Conservation (phyloP, 2,888 invertebrate genomes). For the Sycophila texana region DNA sequence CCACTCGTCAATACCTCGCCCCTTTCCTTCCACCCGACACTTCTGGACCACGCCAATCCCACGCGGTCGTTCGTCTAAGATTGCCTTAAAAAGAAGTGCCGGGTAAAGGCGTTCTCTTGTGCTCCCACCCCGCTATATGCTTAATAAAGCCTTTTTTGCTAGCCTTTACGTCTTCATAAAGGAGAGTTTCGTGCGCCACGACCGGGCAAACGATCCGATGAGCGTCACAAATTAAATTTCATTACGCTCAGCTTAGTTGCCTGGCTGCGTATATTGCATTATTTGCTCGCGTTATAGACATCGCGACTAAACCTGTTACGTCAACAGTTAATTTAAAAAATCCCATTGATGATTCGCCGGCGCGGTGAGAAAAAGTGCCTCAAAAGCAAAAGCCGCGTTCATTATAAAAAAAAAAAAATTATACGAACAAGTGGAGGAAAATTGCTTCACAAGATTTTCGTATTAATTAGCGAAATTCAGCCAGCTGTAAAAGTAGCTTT, state of each 20-base stretch:
- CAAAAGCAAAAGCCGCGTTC: too few species aligned
- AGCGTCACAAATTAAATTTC: conserved; percentile 31
- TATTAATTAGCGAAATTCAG: too few species aligned
- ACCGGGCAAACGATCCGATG: not conserved
- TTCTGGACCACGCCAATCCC: not conserved
- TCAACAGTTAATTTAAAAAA: not conserved
- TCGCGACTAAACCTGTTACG: not conserved
- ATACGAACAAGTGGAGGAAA: too few species aligned
- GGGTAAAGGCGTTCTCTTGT: not conserved
- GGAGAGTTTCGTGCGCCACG: conserved; percentile 21
- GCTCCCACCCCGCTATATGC: not conserved
- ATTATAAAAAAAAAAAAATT: too few species aligned
- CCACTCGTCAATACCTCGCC: not conserved
- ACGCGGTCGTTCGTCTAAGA: not conserved
- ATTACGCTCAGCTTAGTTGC: conserved; percentile 13
- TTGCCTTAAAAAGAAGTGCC: not conserved
- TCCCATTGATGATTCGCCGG: not conserved
- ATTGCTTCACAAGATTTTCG: too few species aligned
- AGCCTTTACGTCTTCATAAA: conserved; percentile 38
- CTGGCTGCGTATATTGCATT: conserved; percentile 1
- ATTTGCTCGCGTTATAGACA: conserved; percentile 12
- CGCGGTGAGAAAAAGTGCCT: too few species aligned
- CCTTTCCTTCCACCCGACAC: not conserved
- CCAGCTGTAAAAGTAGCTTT: too few species aligned
- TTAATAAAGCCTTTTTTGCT: conserved; percentile 22